phyloP scores from a whole-genome alignment of 2,797 vertebrate genomes.

The Harpagifer antarcticus region DNA sequence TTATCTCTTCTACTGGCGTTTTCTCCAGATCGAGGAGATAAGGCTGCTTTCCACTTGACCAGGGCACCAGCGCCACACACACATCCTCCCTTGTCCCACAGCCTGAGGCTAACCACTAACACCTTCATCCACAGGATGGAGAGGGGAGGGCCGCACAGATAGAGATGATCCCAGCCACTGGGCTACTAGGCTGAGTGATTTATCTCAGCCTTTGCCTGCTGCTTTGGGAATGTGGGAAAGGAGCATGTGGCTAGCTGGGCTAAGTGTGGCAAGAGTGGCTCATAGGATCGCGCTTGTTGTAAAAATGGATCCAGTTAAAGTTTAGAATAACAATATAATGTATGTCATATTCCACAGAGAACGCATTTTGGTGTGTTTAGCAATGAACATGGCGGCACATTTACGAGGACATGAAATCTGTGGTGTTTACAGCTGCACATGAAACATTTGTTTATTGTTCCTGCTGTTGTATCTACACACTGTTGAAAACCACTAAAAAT shows the following conservation, averaged over 20 bases:
- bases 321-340: constrained; percentile 38
- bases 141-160: constrained; percentile 42
- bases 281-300: constrained; percentile 33
- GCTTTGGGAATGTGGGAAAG: constrained; percentile 61
- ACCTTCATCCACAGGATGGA: constrained; percentile 49
- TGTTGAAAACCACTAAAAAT: constrained; percentile 28
- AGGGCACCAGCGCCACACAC: constrained; percentile 49
- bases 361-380: background rate
- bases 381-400: constrained; percentile 12
- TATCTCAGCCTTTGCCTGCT: constrained; percentile 65
- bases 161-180: constrained; percentile 67
- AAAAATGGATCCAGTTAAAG: constrained; percentile 47
- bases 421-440: constrained; percentile 41
- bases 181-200: constrained; percentile 68
- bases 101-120: constrained; percentile 67
- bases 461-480: constrained; percentile 4
- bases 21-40: constrained; percentile 61
- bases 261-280: constrained; percentile 33
- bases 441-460: constrained; percentile 29
- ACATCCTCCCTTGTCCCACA: constrained; percentile 65
- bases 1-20: constrained; percentile 32
- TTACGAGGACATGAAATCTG: constrained; percentile 26
- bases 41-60: constrained; percentile 69
- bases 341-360: constrained; percentile 9
- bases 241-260: constrained; percentile 41